A percentile compares a stretch with the other conserved stretches of the same genome.
phyloP scores from a whole-genome alignment of 2,113 vertebrate species.

The Papio anubis region DNA sequence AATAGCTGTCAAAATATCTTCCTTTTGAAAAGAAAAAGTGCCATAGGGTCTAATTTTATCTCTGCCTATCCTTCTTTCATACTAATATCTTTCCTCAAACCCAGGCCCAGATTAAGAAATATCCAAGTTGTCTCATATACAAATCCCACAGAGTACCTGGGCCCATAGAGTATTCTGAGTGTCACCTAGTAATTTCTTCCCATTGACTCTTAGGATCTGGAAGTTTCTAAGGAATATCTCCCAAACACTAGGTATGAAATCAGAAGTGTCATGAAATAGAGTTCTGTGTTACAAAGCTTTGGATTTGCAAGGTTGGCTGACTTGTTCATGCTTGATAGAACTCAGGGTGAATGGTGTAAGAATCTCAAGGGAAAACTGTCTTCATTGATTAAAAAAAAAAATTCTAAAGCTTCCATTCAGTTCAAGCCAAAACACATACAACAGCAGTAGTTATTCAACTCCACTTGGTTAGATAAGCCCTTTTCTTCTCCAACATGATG shows the following conservation, averaged over 20 bases:
- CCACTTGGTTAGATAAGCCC: not conserved
- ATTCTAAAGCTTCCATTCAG: not conserved
- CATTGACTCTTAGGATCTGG: not conserved
- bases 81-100: not conserved
- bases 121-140: not conserved
- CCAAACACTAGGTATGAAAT: not conserved
- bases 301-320: not conserved
- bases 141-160: not conserved
- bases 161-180: not conserved
- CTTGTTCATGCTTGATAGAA: not conserved
- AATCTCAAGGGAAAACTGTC: not conserved
- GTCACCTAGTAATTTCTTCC: not conserved
- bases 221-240: not conserved
- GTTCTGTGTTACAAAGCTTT: not conserved
- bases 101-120: not conserved
- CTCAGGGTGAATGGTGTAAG: not conserved
- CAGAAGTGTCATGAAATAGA: not conserved
- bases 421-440: not conserved
- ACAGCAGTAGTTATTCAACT: not conserved
- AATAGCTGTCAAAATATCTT: not conserved
- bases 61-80: not conserved
- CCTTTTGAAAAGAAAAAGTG: not conserved
- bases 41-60: not conserved
- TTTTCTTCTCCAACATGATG: not conserved
- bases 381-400: not conserved